phyloP scores from a whole-genome alignment of 2,888 invertebrate species.

The Listrodromus nycthemerus region DNA sequence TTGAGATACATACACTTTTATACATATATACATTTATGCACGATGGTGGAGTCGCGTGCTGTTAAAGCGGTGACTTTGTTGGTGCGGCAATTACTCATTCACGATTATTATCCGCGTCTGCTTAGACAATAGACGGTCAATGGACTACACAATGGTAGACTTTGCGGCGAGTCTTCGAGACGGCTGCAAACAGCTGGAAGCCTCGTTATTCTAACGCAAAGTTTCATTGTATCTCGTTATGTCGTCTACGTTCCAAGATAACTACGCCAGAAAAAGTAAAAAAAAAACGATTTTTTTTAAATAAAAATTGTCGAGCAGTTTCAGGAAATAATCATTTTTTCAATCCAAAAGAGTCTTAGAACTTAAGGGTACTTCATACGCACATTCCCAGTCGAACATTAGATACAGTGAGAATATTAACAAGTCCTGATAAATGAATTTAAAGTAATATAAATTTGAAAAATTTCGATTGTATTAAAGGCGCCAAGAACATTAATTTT shows the following conservation, averaged over 20 bases:
- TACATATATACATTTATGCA: not conserved
- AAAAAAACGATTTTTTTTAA: not conserved
- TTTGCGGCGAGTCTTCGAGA: not conserved
- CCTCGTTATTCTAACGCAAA: conserved; percentile 1
- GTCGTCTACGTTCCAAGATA: not conserved
- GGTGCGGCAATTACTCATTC: conserved; percentile 49
- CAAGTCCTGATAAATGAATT: too few relatives aligned
- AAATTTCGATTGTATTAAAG: too few relatives aligned
- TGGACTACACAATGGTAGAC: conserved; percentile 30
- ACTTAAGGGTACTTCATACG: too few relatives aligned
- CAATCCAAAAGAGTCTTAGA: too few relatives aligned
- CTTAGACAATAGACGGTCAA: conserved; percentile 58
- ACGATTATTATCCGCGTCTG: conserved; percentile 44
- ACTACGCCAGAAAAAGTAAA: not conserved
- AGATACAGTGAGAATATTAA: too few relatives aligned
- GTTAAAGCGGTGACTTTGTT: conserved; percentile 9
- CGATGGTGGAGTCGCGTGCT: conserved; percentile 22
- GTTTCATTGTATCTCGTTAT: not conserved
- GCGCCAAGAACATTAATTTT: too few relatives aligned
- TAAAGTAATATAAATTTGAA: too few relatives aligned
- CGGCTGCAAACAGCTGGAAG: not conserved
- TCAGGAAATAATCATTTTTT: too few relatives aligned
- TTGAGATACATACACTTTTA: not conserved
- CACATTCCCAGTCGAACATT: too few relatives aligned
- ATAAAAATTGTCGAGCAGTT: not conserved